phyloP scores from a whole-genome alignment of 1,140 invertebrate species.

The Sinella curviseta region DNA sequence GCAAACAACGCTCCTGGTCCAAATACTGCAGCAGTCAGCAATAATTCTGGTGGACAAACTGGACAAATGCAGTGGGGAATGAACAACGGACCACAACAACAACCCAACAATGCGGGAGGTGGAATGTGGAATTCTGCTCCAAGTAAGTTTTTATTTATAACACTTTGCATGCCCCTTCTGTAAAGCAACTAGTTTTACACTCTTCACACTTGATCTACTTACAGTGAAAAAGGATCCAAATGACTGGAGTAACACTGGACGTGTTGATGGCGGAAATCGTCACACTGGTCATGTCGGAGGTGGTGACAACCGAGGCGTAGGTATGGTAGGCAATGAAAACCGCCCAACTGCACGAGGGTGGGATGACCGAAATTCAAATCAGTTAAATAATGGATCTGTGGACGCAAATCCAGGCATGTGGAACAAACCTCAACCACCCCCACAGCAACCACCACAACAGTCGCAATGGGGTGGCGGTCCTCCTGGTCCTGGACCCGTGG shows the following conservation, averaged over 20 bases:
- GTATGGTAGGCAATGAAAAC: conserved; percentile 24
- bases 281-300: conserved; percentile 40
- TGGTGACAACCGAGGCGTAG: conserved; percentile 30
- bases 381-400: conserved; percentile 43
- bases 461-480: conserved; percentile 56
- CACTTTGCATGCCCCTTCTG: not conserved
- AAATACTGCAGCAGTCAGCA: conserved; percentile 29
- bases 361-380: not conserved
- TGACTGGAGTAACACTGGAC: conserved; percentile 38
- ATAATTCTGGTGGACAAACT: conserved; percentile 32
- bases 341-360: conserved; percentile 12
- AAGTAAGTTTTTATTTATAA: conserved; percentile 28
- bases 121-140: conserved; percentile 45
- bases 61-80: conserved; percentile 48
- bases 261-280: conserved; percentile 3
- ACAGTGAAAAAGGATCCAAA: conserved; percentile 41
- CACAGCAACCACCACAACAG: conserved; percentile 58
- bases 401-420: conserved; percentile 63
- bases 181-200: no score
- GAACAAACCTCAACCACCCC: conserved; percentile 60
- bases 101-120: conserved; percentile 39
- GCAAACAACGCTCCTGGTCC: conserved; percentile 45
- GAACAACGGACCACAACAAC: conserved; percentile 52
- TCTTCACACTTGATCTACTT: not conserved
- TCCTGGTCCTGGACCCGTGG: conserved; percentile 38